Evolutionary conservation across 2,113 vertebrate genomes (phyloP), one percentile per base, ranked within the genome.

Genomic region (Halcyon malimbica): DNA sequence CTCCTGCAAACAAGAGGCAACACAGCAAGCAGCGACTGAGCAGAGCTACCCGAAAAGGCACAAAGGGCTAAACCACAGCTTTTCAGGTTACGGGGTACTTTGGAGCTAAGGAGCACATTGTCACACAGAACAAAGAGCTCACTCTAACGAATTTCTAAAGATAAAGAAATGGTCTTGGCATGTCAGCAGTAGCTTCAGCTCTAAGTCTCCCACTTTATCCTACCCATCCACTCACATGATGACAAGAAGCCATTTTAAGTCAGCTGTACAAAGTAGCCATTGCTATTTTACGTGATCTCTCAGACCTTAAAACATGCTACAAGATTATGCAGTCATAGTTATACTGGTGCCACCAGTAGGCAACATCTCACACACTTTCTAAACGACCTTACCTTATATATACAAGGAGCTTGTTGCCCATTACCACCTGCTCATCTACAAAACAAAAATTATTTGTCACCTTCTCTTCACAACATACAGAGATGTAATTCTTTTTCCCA

Each of bases 331-430:
- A 76, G 8, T 26, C 57, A 35, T 0, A 62, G 18, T 0, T 23
- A 81, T 35, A 35, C 17, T 74, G 69, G 14, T 76, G 83, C 41
- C 67, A 54, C 10, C 39, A 31, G 10, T 6, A 71, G 15, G 15
- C 65, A 76, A 42, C 19, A 21, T 15, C 18, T 33, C 63, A 46
- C 46, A 37, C 11, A 12, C 74, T n/a, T 77, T 31, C 63, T 53
- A 4, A 62, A 84, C 33, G 48, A 71, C 33, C 92, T 98, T 97
- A 99, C 99, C 99, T 99, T 89, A 99, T 99, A 96, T 99, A 99
- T 6, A 99, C 99, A 24, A 99, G 98, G 53, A 99, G 98, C 94
- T 99, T 99, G 97, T 99, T 99, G 68, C 99, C 99, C 99, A 99
- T 99, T 48, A 99, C 97, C 92, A 99, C 99, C 92, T 99, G 98